Evolutionary conservation across 2,113 vertebrate genomes (phyloP), one percentile per base, ranked within the genome.

Genomic region (Morone saxatilis): DNA sequence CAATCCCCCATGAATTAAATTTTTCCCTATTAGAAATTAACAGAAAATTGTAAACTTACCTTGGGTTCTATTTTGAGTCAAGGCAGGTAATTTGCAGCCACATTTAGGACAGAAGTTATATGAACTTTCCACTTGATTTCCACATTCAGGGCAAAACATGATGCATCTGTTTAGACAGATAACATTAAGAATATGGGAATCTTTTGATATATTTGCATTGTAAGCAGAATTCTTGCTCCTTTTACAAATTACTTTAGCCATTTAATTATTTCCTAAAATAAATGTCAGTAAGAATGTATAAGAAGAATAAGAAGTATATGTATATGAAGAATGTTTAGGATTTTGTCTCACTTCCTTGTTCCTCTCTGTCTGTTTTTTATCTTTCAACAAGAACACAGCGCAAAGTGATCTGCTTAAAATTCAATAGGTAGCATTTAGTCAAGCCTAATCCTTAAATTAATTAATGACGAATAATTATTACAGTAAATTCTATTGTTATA

Each of bases 141-240:
- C 48, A 84, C 86, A 87, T 0, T 77, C 6, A 10, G 86, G 22
- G 14, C 86, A 87, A 63, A 69, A 81, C 77, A 84, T 87, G 22
- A 14, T 80, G 41, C 10, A 22, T 56, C 86, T 87, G 68, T 62
- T 71, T 54, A 1, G 16, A 56, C 14, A 76, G 25, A 85, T 7
- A 38, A 51, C 9, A 74, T 38, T 22, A 40, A 1, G 5, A 74
- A 72, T 31, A 0, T 0, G 2, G 31, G 1, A 31, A 31, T 2
- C 31, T 31, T 31, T 31, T 2, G 31, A 31, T 31, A 31, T 31
- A 31, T 31, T 31, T 31, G 31, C 31, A 31, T 31, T 31, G 2
- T 2, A 31, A 31, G 31, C 1, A 31, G 31, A 31, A 31, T 31
- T 31, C 3, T 3, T 31, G 1, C 31, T 31, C 31, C 31, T 31